Conservation (phyloP, 1,140 invertebrate genomes). For the Ceratina calcarata region DNA sequence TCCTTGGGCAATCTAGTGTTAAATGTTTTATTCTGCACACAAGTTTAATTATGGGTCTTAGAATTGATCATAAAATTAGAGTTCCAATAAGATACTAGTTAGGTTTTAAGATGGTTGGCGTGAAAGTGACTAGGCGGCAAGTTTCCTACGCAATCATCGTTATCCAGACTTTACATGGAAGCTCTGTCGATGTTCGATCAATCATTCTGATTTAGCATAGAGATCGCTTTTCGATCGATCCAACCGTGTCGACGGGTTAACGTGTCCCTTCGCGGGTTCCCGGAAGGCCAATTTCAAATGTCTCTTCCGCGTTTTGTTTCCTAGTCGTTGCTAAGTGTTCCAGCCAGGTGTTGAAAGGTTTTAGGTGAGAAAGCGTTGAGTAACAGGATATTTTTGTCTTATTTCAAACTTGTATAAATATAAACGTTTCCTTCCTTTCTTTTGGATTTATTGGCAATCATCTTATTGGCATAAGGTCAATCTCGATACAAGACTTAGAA, state of each 20-base stretch:
- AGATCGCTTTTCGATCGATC: slow-evolving; percentile 28
- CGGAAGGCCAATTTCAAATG: background rate
- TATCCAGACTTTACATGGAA: slow-evolving; percentile 35
- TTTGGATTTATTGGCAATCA: background rate
- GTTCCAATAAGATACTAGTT: too few species aligned
- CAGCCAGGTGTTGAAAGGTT: background rate
- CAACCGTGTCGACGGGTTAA: background rate
- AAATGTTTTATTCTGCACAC: too few species aligned
- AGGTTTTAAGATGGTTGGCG: slow-evolving; percentile 5
- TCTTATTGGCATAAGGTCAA: background rate
- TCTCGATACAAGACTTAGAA: background rate
- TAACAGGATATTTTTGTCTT: background rate
- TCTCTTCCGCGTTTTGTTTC: slow-evolving; percentile 42
- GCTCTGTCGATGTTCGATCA: slow-evolving; percentile 12
- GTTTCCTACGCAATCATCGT: slow-evolving; percentile 21
- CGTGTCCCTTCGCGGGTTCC: slow-evolving; percentile 4
- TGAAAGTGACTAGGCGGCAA: slow-evolving; percentile 32
- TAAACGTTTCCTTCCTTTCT: background rate
- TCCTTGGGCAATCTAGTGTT: too few species aligned
- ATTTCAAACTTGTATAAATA: too few species aligned
- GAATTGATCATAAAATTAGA: too few species aligned
- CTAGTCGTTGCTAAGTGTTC: slow-evolving; percentile 1
- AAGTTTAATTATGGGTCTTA: too few species aligned
- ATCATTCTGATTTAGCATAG: slow-evolving; percentile 34
- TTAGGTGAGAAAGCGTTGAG: slow-evolving; percentile 20